Evolutionary conservation across 64 coral and sea anemone species (phyloP).

Genomic region (Pocillopora verrucosa): DNA sequence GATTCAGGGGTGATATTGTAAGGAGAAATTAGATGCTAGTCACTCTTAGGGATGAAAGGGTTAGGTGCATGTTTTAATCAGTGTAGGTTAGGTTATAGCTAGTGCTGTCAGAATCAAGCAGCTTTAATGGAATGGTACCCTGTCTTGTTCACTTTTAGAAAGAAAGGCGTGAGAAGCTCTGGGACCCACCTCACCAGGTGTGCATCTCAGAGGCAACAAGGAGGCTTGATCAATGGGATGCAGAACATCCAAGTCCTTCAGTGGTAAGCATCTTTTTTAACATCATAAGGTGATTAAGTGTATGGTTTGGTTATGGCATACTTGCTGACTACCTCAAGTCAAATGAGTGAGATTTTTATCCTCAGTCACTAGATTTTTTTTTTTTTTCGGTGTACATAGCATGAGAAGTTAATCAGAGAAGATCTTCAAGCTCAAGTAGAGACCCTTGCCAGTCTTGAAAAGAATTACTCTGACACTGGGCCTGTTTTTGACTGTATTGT

Average conservation of each 20-base stretch:
- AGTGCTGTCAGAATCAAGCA: too few species aligned
- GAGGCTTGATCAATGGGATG: constrained; percentile 73
- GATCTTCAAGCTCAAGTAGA: constrained; percentile 88
- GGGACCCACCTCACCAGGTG: constrained; percentile 73
- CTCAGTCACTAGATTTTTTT: background rate
- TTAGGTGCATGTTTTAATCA: too few species aligned
- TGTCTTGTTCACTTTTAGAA: constrained; percentile 53
- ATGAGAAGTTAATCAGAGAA: constrained; percentile 74
- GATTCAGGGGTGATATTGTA: too few species aligned
- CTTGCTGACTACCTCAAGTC: too few species aligned
- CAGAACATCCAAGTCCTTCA: constrained; percentile 53
- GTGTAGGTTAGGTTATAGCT: too few species aligned
- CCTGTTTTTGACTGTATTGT: constrained; percentile 88
- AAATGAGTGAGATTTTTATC: too few species aligned
- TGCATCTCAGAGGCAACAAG: constrained; percentile 66
- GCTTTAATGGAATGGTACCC: background rate
- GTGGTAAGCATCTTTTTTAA: background rate
- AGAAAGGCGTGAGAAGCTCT: constrained; percentile 77
- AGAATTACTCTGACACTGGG: constrained; percentile 76
- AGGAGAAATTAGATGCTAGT: too few species aligned
- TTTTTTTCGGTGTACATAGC: constrained; percentile 40
- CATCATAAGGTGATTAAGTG: background rate
- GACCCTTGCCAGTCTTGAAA: constrained; percentile 58
- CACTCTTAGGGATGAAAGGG: too few species aligned
- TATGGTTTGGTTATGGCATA: background rate